Evolutionary conservation across 2,797 vertebrate genomes (phyloP).

Genomic region (Anguilla pacifica): DNA sequence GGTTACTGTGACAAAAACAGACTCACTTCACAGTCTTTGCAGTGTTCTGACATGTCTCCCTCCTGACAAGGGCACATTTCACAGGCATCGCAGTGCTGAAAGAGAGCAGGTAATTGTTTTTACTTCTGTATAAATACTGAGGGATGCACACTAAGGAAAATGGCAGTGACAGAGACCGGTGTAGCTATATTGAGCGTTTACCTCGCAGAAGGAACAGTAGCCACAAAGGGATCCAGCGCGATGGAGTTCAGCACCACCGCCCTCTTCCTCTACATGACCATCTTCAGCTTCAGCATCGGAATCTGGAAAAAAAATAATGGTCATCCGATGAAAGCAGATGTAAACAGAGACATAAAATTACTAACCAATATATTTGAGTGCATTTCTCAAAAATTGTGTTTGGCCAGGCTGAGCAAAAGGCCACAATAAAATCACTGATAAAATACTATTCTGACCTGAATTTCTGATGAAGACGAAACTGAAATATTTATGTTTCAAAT

Average conservation of each 20-base stretch:
- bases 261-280: constrained; percentile 25
- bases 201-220: constrained; percentile 71
- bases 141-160: background rate
- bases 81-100: constrained; percentile 67
- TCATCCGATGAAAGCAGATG: background rate
- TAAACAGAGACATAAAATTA: background rate
- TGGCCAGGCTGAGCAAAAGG: background rate
- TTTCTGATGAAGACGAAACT: background rate
- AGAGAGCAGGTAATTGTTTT: background rate
- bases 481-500: background rate
- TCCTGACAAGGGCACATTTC: constrained; percentile 69
- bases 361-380: background rate
- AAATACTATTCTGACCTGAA: background rate
- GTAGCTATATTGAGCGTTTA: constrained; percentile 42
- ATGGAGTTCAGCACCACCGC: constrained; percentile 47
- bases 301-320: background rate
- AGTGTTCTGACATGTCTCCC: constrained; percentile 70
- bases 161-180: background rate
- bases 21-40: constrained; percentile 77
- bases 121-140: background rate
- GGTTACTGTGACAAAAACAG: background rate
- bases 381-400: background rate
- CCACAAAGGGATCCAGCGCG: constrained; percentile 67
- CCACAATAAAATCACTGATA: background rate
- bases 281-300: constrained; percentile 19